Evolutionary conservation across 2,888 invertebrate genomes (phyloP).

Genomic region (Neoascia interrupta): DNA sequence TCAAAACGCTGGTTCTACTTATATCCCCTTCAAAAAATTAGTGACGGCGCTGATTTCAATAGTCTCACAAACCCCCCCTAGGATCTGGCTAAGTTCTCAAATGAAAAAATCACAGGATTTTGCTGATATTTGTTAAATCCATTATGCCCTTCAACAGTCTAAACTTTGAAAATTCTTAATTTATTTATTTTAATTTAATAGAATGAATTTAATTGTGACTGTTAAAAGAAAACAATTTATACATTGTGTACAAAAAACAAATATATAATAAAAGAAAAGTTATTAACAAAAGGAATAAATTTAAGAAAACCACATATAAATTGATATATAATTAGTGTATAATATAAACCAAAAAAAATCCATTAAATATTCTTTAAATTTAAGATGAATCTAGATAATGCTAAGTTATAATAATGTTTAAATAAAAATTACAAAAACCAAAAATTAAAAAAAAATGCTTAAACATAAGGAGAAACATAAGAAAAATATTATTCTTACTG

Average conservation of each 20-base stretch:
- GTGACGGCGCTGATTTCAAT: too few relatives aligned
- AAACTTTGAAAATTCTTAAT: neutral
- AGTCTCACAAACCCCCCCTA: too few relatives aligned
- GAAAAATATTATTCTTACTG: conserved; percentile 39
- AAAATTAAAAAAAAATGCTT: conserved; percentile 23
- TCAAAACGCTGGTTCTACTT: too few relatives aligned
- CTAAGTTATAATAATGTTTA: conserved; percentile 35
- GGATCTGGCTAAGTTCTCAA: too few relatives aligned
- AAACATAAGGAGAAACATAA: too few relatives aligned
- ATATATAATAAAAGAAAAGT: neutral
- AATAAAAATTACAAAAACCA: neutral
- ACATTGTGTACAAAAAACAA: conserved; percentile 50
- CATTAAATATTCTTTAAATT: conserved; percentile 3
- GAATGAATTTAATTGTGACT: conserved; percentile 46
- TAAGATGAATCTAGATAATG: conserved; percentile 2
- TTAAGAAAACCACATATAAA: conserved; percentile 8
- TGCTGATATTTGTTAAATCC: too few relatives aligned
- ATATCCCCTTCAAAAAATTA: too few relatives aligned
- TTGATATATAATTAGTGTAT: conserved; percentile 7
- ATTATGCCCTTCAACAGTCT: conserved; percentile 5
- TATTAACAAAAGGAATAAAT: neutral
- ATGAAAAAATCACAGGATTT: too few relatives aligned
- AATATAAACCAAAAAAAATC: conserved; percentile 10
- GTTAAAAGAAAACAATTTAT: too few relatives aligned
- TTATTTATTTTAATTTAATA: neutral